Conservation (phyloP, 1,140 invertebrate genomes). For the Maconellicoccus hirsutus region DNA sequence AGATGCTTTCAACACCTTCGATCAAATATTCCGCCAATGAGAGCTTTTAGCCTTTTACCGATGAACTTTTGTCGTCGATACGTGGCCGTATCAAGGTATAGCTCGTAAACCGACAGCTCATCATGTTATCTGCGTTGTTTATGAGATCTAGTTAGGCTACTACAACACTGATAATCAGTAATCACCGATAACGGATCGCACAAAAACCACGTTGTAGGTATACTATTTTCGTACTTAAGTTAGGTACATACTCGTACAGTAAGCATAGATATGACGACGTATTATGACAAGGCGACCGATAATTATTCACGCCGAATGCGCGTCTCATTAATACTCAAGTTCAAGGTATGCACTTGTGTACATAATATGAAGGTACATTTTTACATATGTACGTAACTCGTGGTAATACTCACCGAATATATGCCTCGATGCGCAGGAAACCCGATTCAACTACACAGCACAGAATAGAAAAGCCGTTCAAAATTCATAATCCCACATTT, state of each 20-base stretch:
- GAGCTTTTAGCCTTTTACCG: not conserved
- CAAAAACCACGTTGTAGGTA: not conserved
- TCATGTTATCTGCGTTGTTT: not conserved
- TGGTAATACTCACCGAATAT: no score
- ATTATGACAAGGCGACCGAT: no score
- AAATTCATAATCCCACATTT: not conserved
- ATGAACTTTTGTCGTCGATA: not conserved
- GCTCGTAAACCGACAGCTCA: not conserved
- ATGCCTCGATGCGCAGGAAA: no score
- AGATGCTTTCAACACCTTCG: not conserved
- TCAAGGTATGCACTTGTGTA: no score
- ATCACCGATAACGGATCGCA: not conserved
- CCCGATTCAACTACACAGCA: no score
- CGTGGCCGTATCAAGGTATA: not conserved
- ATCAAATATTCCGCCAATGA: not conserved
- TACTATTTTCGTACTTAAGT: not conserved
- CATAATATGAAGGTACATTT: no score
- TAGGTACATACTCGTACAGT: no score
- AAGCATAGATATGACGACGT: no score
- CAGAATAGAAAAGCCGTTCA: no score
- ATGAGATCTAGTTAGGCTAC: not conserved
- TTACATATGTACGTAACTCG: no score
- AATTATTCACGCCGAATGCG: no score
- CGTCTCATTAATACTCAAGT: no score
- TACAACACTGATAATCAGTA: not conserved